Conservation (phyloP, 2,113 vertebrate species). For the Ameiurus melas region DNA sequence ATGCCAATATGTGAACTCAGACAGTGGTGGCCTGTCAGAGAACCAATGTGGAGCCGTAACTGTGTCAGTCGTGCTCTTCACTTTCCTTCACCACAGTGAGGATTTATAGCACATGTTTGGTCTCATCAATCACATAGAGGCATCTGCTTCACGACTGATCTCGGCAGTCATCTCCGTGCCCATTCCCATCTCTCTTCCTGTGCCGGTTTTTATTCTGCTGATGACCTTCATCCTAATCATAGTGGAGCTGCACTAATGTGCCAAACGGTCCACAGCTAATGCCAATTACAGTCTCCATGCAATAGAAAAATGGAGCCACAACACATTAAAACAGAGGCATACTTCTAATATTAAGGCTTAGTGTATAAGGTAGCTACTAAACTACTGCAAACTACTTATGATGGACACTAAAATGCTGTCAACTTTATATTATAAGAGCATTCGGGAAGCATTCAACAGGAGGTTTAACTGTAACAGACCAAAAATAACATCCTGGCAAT, state of each 20-base stretch:
- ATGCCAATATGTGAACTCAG: constrained; percentile 46
- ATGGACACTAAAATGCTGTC: not conserved
- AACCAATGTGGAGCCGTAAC: constrained; percentile 33
- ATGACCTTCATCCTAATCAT: constrained; percentile 54
- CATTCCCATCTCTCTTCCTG: constrained; percentile 44
- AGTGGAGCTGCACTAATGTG: constrained; percentile 49
- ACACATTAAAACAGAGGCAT: constrained; percentile 13
- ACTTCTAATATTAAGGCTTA: constrained; percentile 9
- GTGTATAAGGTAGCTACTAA: not conserved
- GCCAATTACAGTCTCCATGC: constrained; percentile 45
- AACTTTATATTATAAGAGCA: not conserved
- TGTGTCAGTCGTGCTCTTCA: constrained; percentile 32
- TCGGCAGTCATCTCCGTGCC: constrained; percentile 43
- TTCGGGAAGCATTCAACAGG: not conserved
- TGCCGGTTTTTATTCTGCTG: constrained; percentile 38
- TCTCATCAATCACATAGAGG: constrained; percentile 52
- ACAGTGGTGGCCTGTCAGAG: constrained; percentile 25
- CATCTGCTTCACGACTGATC: constrained; percentile 49
- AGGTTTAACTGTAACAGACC: not conserved
- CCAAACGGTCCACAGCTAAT: constrained; percentile 45
- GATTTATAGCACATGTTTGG: constrained; percentile 45
- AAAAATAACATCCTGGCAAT: not conserved
- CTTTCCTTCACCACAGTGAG: constrained; percentile 40
- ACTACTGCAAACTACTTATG: not conserved
- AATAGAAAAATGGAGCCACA: constrained; percentile 46